Evolutionary conservation across 1,140 invertebrate species (phyloP).

Genomic region (Plodia interpunctella): DNA sequence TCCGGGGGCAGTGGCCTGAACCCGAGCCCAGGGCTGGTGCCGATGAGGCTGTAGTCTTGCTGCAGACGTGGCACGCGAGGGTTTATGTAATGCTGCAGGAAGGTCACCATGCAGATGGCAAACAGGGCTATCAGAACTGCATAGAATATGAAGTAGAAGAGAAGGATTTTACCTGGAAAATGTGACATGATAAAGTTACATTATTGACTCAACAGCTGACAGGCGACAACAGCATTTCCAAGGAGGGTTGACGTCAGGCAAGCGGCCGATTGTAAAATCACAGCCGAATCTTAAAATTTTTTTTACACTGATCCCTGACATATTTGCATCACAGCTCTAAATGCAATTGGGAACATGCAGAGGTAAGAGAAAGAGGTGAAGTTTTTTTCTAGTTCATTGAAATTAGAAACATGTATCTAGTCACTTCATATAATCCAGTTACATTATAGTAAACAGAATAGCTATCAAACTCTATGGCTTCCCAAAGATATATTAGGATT

Average conservation of each 20-base stretch:
- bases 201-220: too few relatives aligned
- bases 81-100: constrained; percentile 81
- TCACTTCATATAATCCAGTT: constrained; percentile 19
- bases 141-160: constrained; percentile 95
- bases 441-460: not conserved
- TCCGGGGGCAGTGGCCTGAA: constrained; percentile 91
- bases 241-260: too few relatives aligned
- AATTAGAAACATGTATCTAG: constrained; percentile 24
- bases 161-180: constrained; percentile 82
- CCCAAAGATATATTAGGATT: not conserved
- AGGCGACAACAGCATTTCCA: too few relatives aligned
- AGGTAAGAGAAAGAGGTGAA: too few relatives aligned
- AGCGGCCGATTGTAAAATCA: too few relatives aligned
- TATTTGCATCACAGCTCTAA: too few relatives aligned
- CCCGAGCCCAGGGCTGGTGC: constrained; percentile 90
- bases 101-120: constrained; percentile 88
- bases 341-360: too few relatives aligned
- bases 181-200: constrained; percentile 44
- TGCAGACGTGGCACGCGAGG: constrained; percentile 82
- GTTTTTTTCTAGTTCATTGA: too few relatives aligned
- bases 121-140: constrained; percentile 86
- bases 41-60: constrained; percentile 83
- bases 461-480: not conserved
- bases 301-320: too few relatives aligned
- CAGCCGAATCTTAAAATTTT: too few relatives aligned